phyloP scores from a whole-genome alignment of 2,797 vertebrate species.

The Loris lydekkerianus region DNA sequence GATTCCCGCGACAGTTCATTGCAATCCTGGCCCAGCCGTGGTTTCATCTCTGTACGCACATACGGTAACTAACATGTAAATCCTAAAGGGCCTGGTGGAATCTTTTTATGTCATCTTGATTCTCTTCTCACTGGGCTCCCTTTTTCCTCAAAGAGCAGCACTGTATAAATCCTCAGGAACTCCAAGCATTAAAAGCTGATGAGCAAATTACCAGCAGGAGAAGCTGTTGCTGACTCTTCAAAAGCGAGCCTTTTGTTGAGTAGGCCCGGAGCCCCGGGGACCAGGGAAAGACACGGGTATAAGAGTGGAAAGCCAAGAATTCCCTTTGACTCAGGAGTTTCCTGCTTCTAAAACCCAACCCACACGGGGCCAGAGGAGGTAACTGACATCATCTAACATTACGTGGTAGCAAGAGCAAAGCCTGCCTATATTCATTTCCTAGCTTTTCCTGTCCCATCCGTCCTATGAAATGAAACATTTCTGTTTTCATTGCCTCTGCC shows the following conservation, averaged over 20 bases:
- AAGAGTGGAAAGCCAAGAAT: background rate
- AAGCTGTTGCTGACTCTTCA: background rate
- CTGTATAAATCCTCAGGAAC: background rate
- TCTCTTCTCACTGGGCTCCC: too few species aligned
- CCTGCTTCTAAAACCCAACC: background rate
- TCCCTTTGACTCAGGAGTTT: background rate
- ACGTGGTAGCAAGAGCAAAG: background rate
- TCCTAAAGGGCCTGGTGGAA: background rate
- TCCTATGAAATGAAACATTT: background rate
- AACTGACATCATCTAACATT: background rate
- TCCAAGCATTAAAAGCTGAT: background rate
- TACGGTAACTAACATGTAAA: background rate
- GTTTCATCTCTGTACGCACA: rapidly evolving
- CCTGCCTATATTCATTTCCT: rapidly evolving
- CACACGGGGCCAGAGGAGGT: background rate
- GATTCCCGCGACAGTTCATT: too few species aligned
- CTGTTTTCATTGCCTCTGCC: background rate
- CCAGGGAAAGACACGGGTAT: too few species aligned
- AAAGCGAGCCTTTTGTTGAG: background rate
- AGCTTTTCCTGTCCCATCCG: background rate
- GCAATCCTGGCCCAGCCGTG: rapidly evolving
- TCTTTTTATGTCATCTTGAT: too few species aligned
- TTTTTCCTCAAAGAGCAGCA: background rate
- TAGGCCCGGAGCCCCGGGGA: background rate
- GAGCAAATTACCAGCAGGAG: background rate